A percentile compares a stretch with the other conserved stretches of the same genome.
Conservation (phyloP, 2,113 vertebrate genomes). For the Xiphias gladius region DNA sequence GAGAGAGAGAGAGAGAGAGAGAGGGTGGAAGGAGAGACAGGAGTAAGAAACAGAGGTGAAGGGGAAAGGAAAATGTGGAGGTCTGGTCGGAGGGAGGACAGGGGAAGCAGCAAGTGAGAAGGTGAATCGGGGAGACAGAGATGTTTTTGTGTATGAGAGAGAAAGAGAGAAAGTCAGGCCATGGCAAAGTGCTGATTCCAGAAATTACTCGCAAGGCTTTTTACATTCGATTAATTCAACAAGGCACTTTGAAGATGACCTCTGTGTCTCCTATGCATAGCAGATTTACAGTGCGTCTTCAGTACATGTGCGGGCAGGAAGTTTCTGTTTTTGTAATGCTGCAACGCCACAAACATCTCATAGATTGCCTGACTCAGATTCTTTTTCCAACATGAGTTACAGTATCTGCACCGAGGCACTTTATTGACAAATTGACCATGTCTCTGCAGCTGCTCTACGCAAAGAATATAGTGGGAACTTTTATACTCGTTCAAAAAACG, state of each 20-base stretch:
- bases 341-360: conserved; percentile 43
- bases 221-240: conserved; percentile 78
- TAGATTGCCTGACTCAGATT: conserved; percentile 33
- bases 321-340: conserved; percentile 56
- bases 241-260: conserved; percentile 71
- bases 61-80: conserved; percentile 57
- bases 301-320: conserved; percentile 49
- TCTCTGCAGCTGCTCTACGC: conserved; percentile 52
- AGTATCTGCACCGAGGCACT: conserved; percentile 58
- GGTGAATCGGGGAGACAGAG: conserved; percentile 42
- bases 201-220: conserved; percentile 66
- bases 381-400: conserved; percentile 28
- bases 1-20: conserved; percentile 29
- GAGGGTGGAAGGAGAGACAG: conserved; percentile 41
- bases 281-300: conserved; percentile 58
- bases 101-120: conserved; percentile 21
- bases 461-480: conserved; percentile 42
- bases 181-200: conserved; percentile 74
- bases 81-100: conserved; percentile 56
- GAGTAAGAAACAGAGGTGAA: conserved; percentile 56
- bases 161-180: conserved; percentile 52
- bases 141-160: neutral
- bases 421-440: conserved; percentile 72
- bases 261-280: conserved; percentile 64
- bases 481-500: neutral